Evolutionary conservation across 2,113 vertebrate genomes (phyloP), one percentile per base, ranked within the genome.

Genomic region (Natator depressus): DNA sequence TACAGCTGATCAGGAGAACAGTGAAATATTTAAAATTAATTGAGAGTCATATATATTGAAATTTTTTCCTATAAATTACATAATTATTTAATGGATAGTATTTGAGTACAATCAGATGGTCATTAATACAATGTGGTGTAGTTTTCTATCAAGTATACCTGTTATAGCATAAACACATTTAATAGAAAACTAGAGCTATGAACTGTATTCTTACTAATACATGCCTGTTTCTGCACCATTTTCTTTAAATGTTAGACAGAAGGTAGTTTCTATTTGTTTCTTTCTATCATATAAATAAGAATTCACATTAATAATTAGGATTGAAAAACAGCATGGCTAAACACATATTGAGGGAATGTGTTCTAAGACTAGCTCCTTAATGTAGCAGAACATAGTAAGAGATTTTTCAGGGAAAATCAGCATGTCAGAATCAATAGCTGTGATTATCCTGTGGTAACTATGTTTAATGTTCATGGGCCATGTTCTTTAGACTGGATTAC

Each of bases 401-500:
- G 82, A 72, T 82, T 93, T 87, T 85, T 57, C 87, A 91, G 53
- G 84, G 82, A 86, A 91, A 96, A 91, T 84, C 83, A 84, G 72
- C 59, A 16, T 81, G 86, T 95, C 16, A 22, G 57, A 96, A 93
- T 97, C 96, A 89, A 88, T 95, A 89, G 80, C 88, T 82, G 75
- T 86, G 94, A 88, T 92, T 96, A 90, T 89, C 80, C 92, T 38
- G 5, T 90, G 38, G 85, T 55, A 94, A 90, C 51, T 22, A 5
- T 17, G 47, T 81, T 81, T 92, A 89, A 88, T 91, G 95, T 96
- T 90, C 29, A 3, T 12, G 57, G 95, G 78, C 92, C 54, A 0
- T 72, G 84, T 86, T 90, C 94, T 93, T 88, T 86, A 91, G 84
- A 31, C 90, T 85, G 89, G 85, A 91, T 95, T 95, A 84, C 7